These are phyloP conservation scores for Parapsyche elsis DNA, from an alignment of 1,140 invertebrate genomes.

Conservation along the genomic window DNA sequence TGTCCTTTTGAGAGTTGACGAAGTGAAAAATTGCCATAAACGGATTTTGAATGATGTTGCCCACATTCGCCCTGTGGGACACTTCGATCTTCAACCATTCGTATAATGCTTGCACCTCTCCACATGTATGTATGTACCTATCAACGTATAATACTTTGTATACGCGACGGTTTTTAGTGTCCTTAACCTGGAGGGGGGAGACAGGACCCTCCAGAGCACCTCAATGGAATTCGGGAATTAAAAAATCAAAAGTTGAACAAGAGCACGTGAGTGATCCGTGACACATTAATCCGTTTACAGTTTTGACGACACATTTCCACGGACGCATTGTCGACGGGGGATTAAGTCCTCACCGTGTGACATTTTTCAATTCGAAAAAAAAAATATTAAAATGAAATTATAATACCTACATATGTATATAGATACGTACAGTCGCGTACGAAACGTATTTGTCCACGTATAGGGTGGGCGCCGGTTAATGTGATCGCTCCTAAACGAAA, in stretches of 20 bases:
- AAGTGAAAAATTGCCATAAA: conserved; percentile 43
- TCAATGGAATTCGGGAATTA: conserved; percentile 42
- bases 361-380: conserved; percentile 34
- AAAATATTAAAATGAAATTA: conserved; percentile 16
- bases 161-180: background rate
- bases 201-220: background rate
- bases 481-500: too few relatives aligned
- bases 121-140: too few relatives aligned
- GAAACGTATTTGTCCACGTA: background rate
- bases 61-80: conserved; percentile 11
- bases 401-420: background rate
- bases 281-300: conserved; percentile 47
- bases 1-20: conserved; percentile 19
- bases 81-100: conserved; percentile 26
- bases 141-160: background rate
- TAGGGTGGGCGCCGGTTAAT: background rate
- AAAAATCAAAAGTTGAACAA: conserved; percentile 44
- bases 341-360: conserved; percentile 40
- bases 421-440: background rate
- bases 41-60: background rate
- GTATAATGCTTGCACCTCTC: background rate
- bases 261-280: conserved; percentile 37
- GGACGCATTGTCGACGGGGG: conserved; percentile 39
- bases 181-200: background rate
- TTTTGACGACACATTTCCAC: conserved; percentile 39